Evolutionary conservation across 2,797 vertebrate genomes (phyloP).

Genomic region (Pseudomugil tenellus): DNA sequence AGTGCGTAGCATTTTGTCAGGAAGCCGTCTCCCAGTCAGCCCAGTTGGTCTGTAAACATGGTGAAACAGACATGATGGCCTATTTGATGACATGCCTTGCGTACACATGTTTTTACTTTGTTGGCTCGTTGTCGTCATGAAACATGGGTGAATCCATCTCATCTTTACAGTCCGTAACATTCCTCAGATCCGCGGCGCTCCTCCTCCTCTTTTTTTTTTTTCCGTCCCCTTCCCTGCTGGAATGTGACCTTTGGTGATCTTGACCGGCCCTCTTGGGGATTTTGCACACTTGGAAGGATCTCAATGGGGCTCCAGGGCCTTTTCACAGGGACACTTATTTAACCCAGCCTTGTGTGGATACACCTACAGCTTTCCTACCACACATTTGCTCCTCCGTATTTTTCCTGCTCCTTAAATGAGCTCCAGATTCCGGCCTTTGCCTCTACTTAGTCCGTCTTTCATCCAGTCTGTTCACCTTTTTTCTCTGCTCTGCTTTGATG

Average conservation of each 20-base stretch:
- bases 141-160: neutral
- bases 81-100: neutral
- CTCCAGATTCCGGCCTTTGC: neutral
- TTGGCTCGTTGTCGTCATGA: neutral
- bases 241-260: constrained; percentile 84
- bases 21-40: constrained; percentile 10
- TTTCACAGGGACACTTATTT: constrained; percentile 64
- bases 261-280: constrained; percentile 77
- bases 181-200: constrained; percentile 45
- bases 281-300: constrained; percentile 82
- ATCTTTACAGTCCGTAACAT: constrained; percentile 48
- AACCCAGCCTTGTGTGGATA: constrained; percentile 23
- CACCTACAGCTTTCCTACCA: constrained; percentile 48
- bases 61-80: constrained; percentile 8
- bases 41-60: constrained; percentile 44
- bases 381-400: neutral
- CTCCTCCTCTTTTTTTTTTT: neutral
- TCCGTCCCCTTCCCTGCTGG: constrained; percentile 59
- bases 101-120: neutral
- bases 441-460: neutral
- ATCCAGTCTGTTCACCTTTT: neutral
- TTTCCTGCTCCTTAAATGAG: neutral
- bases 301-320: constrained; percentile 74
- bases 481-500: constrained; percentile 56
- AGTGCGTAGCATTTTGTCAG: neutral